phyloP scores from a whole-genome alignment of 2,113 vertebrate species.

The Tor tambroides region DNA sequence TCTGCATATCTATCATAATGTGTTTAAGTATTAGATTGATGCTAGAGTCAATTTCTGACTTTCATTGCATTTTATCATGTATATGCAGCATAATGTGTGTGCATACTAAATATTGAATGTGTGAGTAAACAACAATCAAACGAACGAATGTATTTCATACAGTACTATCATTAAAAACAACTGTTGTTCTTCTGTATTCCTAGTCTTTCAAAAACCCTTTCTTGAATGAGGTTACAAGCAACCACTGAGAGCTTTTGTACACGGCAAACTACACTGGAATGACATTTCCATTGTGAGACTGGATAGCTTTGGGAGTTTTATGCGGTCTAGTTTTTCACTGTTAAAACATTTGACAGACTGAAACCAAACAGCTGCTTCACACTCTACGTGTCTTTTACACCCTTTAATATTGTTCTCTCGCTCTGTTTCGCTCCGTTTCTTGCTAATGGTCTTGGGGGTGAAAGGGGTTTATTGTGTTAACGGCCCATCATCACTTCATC shows the following conservation, averaged over 20 bases:
- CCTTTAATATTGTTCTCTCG: not conserved
- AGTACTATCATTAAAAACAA: not conserved
- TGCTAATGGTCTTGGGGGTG: not conserved
- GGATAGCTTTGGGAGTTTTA: not conserved
- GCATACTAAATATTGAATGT: not conserved
- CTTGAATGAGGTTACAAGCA: not conserved
- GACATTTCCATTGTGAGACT: not conserved
- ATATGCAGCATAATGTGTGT: not conserved
- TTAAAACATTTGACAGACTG: not conserved
- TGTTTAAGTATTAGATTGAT: not conserved
- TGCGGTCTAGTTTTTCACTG: not conserved
- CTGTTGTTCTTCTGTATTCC: not conserved
- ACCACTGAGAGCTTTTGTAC: not conserved
- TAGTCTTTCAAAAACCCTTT: not conserved
- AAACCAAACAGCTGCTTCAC: not conserved
- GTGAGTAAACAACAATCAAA: not conserved
- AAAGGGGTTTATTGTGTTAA: conserved; percentile 23
- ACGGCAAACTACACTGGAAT: not conserved
- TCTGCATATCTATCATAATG: not conserved
- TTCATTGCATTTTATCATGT: not conserved
- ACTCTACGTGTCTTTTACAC: not conserved
- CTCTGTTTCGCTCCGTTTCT: not conserved
- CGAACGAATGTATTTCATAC: not conserved
- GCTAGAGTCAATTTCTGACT: not conserved
- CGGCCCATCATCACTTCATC: conserved; percentile 16